Evolutionary conservation across 2,797 vertebrate species (phyloP), one percentile per base, ranked within the genome.

Genomic region (Chloroceryle amazona): DNA sequence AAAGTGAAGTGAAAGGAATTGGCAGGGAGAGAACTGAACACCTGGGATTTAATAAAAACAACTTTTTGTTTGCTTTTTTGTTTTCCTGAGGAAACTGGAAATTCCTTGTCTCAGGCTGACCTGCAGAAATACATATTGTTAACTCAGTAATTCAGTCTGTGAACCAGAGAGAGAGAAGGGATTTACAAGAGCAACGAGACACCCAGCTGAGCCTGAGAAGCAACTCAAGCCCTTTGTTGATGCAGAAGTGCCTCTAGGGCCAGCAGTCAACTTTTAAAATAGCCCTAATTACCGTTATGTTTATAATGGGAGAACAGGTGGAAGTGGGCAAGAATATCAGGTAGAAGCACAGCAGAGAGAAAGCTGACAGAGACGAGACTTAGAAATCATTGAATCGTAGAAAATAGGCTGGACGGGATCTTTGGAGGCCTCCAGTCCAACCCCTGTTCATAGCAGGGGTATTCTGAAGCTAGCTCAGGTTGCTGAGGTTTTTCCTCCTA

Each of bases 21-120:
- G 60, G 46, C 6, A 9, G 20, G 9, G 41, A 86, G n/a, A 46
- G 31, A 89, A 93, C 15, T 35, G 31, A 91, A 85, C 21, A 63
- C 70, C 60, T 87, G 86, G 26, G 29, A 80, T 79, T 94, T 89
- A 87, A 83, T 62, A 68, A 58, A 89, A 86, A 35, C 20, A 51
- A n/a, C 4, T 41, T 79, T 54, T 52, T 74, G 51, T 66, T 65
- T 55, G 9, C 16, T 17, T 65, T 61, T 62, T 86, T 70, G 17
- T 58, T 94, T 81, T 68, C 51, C 62, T 55, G 26, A 51, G 46
- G 39, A 89, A 55, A 82, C 6, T 13, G 31, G 85, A 75, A 91
- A 87, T 86, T 79, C 29, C 39, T 79, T 60, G 19, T 76, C 44
- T 86, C 18, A 23, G 57, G 12, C 15, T 61, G 75, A 75, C 55